Percentiles rank a stretch among this genome's conserved stretches.
phyloP scores from a whole-genome alignment of 2,797 vertebrate genomes.

The Phalanger gymnotis region DNA sequence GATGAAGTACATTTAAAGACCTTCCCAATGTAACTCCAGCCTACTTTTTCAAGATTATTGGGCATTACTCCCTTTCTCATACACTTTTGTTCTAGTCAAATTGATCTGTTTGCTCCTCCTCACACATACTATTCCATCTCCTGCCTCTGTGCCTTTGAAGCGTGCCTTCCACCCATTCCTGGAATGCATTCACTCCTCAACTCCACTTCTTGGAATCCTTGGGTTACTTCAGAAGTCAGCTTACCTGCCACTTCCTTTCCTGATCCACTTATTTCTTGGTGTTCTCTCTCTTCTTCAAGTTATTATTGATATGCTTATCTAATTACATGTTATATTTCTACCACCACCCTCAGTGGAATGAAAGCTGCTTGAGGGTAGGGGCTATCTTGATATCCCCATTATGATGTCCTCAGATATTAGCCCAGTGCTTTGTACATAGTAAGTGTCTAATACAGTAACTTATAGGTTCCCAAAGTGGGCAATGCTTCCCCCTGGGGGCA shows the following conservation, averaged over 20 bases:
- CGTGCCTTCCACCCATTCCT: neutral
- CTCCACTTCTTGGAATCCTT: neutral
- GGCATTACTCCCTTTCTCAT: neutral
- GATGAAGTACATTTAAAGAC: neutral
- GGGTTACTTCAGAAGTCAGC: neutral
- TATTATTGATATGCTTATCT: neutral
- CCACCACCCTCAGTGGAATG: neutral
- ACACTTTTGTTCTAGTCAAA: neutral
- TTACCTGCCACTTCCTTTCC: neutral
- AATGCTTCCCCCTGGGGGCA: too few relatives aligned
- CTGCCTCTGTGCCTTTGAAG: neutral
- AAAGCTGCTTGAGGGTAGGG: neutral
- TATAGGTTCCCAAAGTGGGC: too few relatives aligned
- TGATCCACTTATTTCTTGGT: neutral
- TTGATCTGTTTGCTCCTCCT: neutral
- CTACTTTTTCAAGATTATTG: neutral
- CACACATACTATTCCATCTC: neutral
- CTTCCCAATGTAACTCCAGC: neutral
- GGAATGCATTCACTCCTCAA: neutral
- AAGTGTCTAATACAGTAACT: neutral
- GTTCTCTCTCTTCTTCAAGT: neutral
- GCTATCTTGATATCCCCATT: neutral
- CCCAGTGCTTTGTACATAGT: neutral
- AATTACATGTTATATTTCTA: neutral
- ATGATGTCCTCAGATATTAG: neutral